A percentile compares a stretch with the other conserved stretches of the same genome.
Evolutionary conservation across 2,888 invertebrate species (phyloP).

Genomic region (Drepana falcataria): DNA sequence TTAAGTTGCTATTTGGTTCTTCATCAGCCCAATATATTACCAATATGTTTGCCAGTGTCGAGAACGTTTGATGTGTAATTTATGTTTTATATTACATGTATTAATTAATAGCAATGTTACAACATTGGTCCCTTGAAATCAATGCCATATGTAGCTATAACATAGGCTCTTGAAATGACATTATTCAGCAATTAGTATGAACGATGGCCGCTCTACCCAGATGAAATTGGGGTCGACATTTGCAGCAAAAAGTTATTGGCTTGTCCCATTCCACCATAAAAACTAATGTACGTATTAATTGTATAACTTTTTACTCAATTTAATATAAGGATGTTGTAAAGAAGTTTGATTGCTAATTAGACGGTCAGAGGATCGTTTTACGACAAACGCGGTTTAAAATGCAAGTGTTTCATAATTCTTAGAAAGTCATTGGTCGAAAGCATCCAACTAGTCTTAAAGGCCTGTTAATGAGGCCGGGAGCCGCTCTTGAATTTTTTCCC

Average conservation of each 20-base stretch:
- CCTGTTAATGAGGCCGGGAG: conserved; percentile 66
- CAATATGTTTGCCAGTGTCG: too few relatives aligned
- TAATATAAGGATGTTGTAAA: not conserved
- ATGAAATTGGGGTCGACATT: not conserved
- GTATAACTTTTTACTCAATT: not conserved
- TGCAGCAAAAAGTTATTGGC: not conserved
- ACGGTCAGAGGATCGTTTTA: not conserved
- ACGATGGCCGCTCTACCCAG: not conserved
- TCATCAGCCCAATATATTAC: too few relatives aligned
- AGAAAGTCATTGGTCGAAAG: conserved; percentile 41
- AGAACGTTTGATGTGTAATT: too few relatives aligned
- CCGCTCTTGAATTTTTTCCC: conserved; percentile 62
- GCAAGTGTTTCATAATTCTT: conserved; percentile 35
- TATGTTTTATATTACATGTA: too few relatives aligned
- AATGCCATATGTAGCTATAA: not conserved
- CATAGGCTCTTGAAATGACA: not conserved
- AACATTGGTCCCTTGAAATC: not conserved
- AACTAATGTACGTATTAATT: not conserved
- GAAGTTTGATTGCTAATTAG: not conserved
- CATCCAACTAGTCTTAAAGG: conserved; percentile 57
- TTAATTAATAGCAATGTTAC: too few relatives aligned
- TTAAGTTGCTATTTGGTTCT: too few relatives aligned
- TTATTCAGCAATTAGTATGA: not conserved
- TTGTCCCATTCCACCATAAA: not conserved
- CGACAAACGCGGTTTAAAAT: conserved; percentile 18